phyloP scores from a whole-genome alignment of 2,888 invertebrate species.

The Acanthoscelides obtectus region DNA sequence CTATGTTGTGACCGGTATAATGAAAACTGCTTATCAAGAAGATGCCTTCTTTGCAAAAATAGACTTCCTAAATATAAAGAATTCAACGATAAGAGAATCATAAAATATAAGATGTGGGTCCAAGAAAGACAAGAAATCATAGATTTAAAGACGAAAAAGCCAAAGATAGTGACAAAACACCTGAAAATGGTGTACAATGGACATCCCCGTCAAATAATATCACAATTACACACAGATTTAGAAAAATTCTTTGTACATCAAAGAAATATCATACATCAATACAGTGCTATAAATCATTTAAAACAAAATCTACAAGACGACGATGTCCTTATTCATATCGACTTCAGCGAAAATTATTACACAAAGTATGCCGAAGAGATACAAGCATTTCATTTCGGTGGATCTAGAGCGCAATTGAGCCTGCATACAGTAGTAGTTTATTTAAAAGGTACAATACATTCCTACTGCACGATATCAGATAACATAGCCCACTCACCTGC shows the following conservation, averaged over 20 bases:
- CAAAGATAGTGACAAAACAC: too few relatives aligned
- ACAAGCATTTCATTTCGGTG: constrained; percentile 23
- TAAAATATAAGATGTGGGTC: too few relatives aligned
- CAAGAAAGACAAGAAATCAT: too few relatives aligned
- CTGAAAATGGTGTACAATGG: too few relatives aligned
- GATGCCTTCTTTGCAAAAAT: too few relatives aligned
- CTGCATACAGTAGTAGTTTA: constrained; percentile 1
- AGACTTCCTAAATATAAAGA: too few relatives aligned
- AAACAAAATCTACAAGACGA: constrained; percentile 13
- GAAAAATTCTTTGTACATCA: neutral
- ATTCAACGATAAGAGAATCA: too few relatives aligned
- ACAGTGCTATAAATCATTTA: too few relatives aligned
- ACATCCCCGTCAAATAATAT: neutral
- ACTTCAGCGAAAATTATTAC: constrained; percentile 21
- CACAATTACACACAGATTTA: neutral
- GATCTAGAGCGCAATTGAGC: constrained; percentile 16
- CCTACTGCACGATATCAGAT: constrained; percentile 1
- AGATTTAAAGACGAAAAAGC: too few relatives aligned
- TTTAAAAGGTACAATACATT: neutral
- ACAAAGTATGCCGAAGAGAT: constrained; percentile 20
- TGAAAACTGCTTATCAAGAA: too few relatives aligned
- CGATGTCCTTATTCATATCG: constrained; percentile 20
- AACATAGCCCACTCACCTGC: constrained; percentile 9
- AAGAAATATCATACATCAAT: constrained; percentile 4
- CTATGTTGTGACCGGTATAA: too few relatives aligned